Percentiles rank a stretch among this genome's conserved stretches.
Conservation (phyloP, 92 coral and sea anemone genomes). For the Anthopleura xanthogrammica region DNA sequence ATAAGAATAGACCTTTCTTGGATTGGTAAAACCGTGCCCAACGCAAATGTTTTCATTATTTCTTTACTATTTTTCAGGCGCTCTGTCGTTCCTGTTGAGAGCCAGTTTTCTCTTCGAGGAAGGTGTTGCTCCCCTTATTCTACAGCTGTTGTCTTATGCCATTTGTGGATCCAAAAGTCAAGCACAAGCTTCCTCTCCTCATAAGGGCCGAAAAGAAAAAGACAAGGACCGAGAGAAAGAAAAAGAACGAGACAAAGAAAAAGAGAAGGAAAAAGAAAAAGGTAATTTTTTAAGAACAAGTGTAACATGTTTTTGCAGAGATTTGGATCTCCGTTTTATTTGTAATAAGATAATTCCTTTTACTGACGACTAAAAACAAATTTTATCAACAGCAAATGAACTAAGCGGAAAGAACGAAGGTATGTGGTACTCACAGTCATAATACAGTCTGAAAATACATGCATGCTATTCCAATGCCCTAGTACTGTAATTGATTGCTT, state of each 20-base stretch:
- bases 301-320: background rate
- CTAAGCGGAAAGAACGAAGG: conserved; percentile 56
- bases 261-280: conserved; percentile 66
- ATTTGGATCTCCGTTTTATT: no score
- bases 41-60: background rate
- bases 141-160: conserved; percentile 90
- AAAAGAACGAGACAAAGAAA: conserved; percentile 62
- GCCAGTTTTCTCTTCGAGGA: conserved; percentile 95
- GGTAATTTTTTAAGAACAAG: conserved; percentile 36
- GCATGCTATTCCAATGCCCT: background rate
- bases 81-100: conserved; percentile 83
- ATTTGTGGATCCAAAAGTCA: conserved; percentile 79
- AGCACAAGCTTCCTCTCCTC: conserved; percentile 59
- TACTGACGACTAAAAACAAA: background rate
- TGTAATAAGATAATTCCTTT: background rate
- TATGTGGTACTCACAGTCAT: background rate
- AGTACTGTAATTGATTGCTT: background rate
- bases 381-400: conserved; percentile 27
- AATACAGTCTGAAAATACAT: no score
- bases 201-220: conserved; percentile 74
- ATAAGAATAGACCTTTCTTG: background rate
- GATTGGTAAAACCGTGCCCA: no score
- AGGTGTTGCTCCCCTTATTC: conserved; percentile 89
- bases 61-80: conserved; percentile 44
- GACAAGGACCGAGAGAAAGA: conserved; percentile 71